phyloP scores from a whole-genome alignment of 2,113 vertebrate genomes.

The Chionomys nivalis region DNA sequence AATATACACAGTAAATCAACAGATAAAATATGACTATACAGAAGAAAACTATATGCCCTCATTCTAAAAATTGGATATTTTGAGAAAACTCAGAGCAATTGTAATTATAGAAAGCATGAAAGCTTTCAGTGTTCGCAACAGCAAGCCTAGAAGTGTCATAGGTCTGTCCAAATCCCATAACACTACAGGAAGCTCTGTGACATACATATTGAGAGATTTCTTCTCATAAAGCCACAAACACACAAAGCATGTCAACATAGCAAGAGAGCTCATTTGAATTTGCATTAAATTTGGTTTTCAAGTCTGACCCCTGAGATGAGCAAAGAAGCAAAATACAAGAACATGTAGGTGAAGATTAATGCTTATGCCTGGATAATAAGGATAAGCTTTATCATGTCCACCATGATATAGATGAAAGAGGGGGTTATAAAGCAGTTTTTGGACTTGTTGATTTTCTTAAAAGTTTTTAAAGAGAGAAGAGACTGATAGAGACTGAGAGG shows the following conservation, averaged over 20 bases:
- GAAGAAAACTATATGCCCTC: background rate
- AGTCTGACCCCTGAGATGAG: conserved; percentile 47
- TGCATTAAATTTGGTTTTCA: conserved; percentile 68
- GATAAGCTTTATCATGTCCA: conserved; percentile 65
- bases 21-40: background rate
- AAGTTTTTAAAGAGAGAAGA: conserved; percentile 64
- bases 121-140: background rate
- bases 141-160: background rate
- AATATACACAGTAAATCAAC: background rate
- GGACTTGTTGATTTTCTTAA: conserved; percentile 69
- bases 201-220: background rate
- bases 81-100: background rate
- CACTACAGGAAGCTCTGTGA: background rate
- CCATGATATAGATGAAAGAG: conserved; percentile 49
- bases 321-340: conserved; percentile 34
- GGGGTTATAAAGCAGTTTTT: conserved; percentile 59
- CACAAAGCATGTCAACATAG: background rate
- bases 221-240: background rate
- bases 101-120: background rate
- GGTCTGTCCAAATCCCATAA: background rate
- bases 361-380: conserved; percentile 59
- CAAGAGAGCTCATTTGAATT: background rate
- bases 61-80: conserved; percentile 8
- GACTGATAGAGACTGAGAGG: background rate
- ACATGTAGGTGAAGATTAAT: background rate